phyloP scores from a whole-genome alignment of 2,888 invertebrate species.

The Xanthia icteritia region DNA sequence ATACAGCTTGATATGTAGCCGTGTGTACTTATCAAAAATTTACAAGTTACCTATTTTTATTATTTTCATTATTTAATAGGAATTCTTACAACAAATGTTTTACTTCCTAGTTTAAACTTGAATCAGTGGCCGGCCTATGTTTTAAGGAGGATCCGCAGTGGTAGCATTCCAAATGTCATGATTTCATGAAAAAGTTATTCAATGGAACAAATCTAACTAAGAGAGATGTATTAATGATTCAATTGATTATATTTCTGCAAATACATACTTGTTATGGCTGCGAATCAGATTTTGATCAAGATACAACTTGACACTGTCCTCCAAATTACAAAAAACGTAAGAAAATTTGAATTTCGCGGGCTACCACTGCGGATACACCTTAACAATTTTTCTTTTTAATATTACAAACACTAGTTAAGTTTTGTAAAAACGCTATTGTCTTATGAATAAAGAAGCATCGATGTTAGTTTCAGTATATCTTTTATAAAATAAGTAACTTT shows the following conservation, averaged over 20 bases:
- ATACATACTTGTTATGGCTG: too few relatives aligned
- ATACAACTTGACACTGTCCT: too few relatives aligned
- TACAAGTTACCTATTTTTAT: not conserved
- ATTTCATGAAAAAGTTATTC: too few relatives aligned
- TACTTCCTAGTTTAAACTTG: conserved; percentile 8
- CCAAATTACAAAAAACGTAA: too few relatives aligned
- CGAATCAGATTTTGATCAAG: too few relatives aligned
- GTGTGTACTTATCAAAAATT: not conserved
- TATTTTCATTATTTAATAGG: not conserved
- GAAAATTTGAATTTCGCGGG: too few relatives aligned
- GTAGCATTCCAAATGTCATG: too few relatives aligned
- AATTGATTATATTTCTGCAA: too few relatives aligned
- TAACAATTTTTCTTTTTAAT: conserved; percentile 41
- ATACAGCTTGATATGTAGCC: too few relatives aligned
- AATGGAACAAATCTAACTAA: too few relatives aligned
- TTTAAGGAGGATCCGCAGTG: not conserved
- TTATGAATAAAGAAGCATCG: conserved; percentile 81
- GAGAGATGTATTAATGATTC: too few relatives aligned
- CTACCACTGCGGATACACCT: too few relatives aligned
- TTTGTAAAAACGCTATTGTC: conserved; percentile 73
- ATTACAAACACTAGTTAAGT: conserved; percentile 61
- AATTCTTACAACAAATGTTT: not conserved
- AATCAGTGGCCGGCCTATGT: conserved; percentile 60
- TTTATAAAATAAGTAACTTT: conserved; percentile 55
- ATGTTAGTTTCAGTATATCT: conserved; percentile 69